Conservation (phyloP, 2,113 vertebrate species). For the Cynopterus brachyotis region DNA sequence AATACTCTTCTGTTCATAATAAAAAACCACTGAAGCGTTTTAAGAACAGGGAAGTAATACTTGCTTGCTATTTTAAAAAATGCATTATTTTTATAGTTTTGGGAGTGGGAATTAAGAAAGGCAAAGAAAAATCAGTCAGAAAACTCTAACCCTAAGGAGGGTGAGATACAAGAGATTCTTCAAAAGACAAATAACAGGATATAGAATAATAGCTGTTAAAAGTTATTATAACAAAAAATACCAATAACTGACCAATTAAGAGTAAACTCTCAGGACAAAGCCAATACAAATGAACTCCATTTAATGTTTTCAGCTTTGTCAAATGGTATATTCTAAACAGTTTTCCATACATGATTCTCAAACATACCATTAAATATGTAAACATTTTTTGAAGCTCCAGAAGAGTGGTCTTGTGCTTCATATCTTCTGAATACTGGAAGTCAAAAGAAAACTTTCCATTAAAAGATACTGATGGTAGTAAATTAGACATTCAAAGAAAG, state of each 20-base stretch:
- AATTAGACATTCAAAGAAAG: neutral
- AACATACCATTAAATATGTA: slow-evolving; percentile 97
- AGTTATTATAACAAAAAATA: neutral
- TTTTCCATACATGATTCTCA: neutral
- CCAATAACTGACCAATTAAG: neutral
- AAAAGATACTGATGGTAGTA: neutral
- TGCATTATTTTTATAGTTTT: neutral
- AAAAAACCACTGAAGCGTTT: neutral
- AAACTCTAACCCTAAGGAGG: neutral
- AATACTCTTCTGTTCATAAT: neutral
- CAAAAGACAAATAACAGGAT: slow-evolving; percentile 35
- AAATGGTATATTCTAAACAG: neutral
- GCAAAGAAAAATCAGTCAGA: neutral
- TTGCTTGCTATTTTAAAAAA: neutral
- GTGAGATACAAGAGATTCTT: neutral
- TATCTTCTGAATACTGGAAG: slow-evolving; percentile 96
- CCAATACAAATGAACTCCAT: neutral
- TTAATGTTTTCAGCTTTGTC: neutral
- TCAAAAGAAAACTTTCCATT: slow-evolving; percentile 48
- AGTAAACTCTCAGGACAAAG: neutral
- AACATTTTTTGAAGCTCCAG: slow-evolving; percentile 99
- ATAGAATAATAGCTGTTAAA: neutral
- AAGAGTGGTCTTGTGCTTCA: slow-evolving; percentile 99
- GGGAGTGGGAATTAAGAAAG: neutral
- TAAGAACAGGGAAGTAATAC: neutral